phyloP scores from a whole-genome alignment of 2,797 vertebrate genomes.

The Carapus acus region DNA sequence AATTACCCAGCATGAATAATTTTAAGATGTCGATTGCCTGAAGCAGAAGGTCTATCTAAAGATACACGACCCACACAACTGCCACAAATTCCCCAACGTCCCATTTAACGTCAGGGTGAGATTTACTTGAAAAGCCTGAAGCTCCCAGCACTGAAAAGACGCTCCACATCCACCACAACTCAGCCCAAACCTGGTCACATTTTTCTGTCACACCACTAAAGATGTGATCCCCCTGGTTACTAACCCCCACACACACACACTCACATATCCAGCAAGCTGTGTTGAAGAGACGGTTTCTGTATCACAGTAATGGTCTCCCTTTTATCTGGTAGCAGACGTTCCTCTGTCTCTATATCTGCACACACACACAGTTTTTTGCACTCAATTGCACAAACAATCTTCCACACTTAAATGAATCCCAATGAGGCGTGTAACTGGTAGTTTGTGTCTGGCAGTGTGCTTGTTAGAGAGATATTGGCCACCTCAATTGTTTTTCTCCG shows the following conservation, averaged over 20 bases:
- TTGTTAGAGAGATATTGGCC: constrained; percentile 47
- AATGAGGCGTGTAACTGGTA: constrained; percentile 61
- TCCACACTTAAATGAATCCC: constrained; percentile 55
- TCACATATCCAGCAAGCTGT: constrained; percentile 26
- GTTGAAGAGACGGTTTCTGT: constrained; percentile 33
- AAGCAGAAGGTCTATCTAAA: constrained; percentile 49
- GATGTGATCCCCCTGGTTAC: neutral
- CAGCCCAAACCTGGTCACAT: too few species aligned
- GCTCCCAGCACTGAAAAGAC: constrained; percentile 18
- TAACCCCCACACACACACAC: neutral
- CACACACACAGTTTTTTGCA: neutral
- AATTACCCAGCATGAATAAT: constrained; percentile 47
- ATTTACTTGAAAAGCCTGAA: constrained; percentile 37
- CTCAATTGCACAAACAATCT: constrained; percentile 45
- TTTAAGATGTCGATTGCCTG: constrained; percentile 33
- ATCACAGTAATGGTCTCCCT: constrained; percentile 40
- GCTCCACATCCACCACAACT: neutral
- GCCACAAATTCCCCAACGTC: constrained; percentile 32
- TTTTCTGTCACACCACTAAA: constrained; percentile 3
- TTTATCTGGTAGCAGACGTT: constrained; percentile 33
- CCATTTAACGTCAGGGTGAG: constrained; percentile 27
- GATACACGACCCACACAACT: constrained; percentile 36
- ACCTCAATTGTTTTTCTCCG: constrained; percentile 27
- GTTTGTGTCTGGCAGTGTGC: constrained; percentile 40
- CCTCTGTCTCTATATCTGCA: constrained; percentile 4